Evolutionary conservation across 2,888 invertebrate species (phyloP).

Genomic region (Byasa hedistus): DNA sequence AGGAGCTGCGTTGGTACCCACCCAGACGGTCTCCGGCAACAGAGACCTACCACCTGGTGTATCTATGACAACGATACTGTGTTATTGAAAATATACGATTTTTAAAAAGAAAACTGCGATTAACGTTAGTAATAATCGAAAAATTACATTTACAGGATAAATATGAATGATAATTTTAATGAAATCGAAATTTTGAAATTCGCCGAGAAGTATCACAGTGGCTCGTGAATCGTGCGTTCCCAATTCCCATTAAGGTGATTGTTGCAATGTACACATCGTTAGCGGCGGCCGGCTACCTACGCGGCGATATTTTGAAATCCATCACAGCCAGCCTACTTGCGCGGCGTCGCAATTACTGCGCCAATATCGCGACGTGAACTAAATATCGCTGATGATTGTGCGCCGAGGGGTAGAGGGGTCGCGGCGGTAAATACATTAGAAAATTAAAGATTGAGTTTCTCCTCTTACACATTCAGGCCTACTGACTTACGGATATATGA

Average conservation of each 20-base stretch:
- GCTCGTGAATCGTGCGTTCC: conserved; percentile 41
- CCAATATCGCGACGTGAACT: conserved; percentile 13
- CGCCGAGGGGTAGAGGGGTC: neutral
- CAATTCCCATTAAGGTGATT: conserved; percentile 26
- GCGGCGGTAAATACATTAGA: conserved; percentile 28
- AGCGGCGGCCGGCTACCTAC: conserved; percentile 20
- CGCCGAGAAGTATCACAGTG: neutral
- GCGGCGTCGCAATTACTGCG: conserved; percentile 10
- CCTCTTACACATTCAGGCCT: neutral
- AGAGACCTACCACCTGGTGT: too few relatives aligned
- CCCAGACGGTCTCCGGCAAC: too few relatives aligned
- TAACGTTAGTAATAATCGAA: too few relatives aligned
- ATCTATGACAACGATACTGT: too few relatives aligned
- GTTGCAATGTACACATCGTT: conserved; percentile 26
- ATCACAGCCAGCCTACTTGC: conserved; percentile 15
- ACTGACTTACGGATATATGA: neutral
- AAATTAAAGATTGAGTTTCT: conserved; percentile 10
- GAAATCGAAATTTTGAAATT: neutral
- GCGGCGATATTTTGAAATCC: conserved; percentile 26
- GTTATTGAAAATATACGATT: too few relatives aligned
- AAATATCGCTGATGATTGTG: conserved; percentile 27
- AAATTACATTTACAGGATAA: neutral
- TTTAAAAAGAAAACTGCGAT: too few relatives aligned
- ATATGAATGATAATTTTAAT: neutral
- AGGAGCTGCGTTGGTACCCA: too few relatives aligned